A percentile compares a stretch with the other conserved stretches of the same genome.
Evolutionary conservation across 2,888 invertebrate genomes (phyloP).

Genomic region (Dexiosoma caninum): DNA sequence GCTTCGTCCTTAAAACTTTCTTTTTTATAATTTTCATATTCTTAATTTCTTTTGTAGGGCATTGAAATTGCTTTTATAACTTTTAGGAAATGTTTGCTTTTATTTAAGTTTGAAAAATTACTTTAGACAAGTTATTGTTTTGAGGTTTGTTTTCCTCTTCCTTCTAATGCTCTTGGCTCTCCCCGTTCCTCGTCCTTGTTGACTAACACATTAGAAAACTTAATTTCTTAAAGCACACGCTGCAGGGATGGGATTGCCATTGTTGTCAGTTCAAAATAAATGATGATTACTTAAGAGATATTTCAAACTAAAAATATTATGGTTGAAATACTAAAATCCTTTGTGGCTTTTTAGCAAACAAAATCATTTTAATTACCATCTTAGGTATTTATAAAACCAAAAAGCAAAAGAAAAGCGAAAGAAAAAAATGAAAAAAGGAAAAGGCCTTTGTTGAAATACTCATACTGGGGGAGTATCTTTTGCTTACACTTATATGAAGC

Average conservation of each 20-base stretch:
- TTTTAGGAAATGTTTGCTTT: background rate
- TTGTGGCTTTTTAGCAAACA: slow-evolving; percentile 52
- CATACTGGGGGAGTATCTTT: background rate
- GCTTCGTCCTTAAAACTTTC: background rate
- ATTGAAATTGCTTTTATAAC: background rate
- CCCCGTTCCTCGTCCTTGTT: background rate
- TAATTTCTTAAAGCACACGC: background rate
- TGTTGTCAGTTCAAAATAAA: slow-evolving; percentile 26
- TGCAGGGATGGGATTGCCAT: background rate
- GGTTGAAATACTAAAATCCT: slow-evolving; percentile 31
- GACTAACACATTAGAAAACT: background rate
- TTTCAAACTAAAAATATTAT: slow-evolving; percentile 30
- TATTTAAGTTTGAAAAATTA: background rate
- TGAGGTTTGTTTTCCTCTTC: background rate
- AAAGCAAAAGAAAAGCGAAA: background rate
- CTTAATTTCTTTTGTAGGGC: background rate
- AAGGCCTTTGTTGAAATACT: background rate
- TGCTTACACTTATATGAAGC: background rate
- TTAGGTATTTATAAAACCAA: slow-evolving; percentile 6
- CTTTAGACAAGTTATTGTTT: background rate
- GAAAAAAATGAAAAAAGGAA: background rate
- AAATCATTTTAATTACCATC: slow-evolving; percentile 62
- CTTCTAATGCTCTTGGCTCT: no score
- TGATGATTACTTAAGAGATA: slow-evolving; percentile 43
- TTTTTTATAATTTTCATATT: background rate